phyloP scores from a whole-genome alignment of 2,888 invertebrate genomes.

The Trissolcus japonicus region DNA sequence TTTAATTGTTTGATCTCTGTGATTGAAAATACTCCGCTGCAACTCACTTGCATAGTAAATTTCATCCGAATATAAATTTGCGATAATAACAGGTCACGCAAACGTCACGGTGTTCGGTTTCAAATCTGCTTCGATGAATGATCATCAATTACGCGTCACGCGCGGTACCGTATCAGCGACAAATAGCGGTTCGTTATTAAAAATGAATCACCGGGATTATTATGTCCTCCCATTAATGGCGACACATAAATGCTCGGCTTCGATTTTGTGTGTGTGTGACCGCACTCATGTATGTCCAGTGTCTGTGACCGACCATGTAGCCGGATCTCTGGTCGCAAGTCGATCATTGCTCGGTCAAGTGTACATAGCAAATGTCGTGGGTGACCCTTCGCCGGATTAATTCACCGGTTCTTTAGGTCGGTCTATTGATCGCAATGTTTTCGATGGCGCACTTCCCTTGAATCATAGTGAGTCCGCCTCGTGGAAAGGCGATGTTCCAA shows the following conservation, averaged over 20 bases:
- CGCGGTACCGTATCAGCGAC: conserved; percentile 11
- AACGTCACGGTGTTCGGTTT: conserved; percentile 12
- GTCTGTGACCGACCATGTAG: conserved; percentile 7
- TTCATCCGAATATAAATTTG: conserved; percentile 8
- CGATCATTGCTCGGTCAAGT: conserved; percentile 46
- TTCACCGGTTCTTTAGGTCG: conserved; percentile 40
- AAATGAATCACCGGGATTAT: conserved; percentile 23
- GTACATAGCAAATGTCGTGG: conserved; percentile 53
- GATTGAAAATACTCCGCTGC: neutral
- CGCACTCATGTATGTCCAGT: no score
- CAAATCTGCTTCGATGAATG: conserved; percentile 3
- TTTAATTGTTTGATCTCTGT: neutral
- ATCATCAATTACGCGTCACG: conserved; percentile 27
- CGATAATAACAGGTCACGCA: neutral
- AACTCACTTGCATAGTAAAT: conserved; percentile 1
- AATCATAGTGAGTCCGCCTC: conserved; percentile 35
- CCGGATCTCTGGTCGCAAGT: conserved; percentile 15
- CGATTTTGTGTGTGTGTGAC: conserved; percentile 13
- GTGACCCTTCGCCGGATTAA: conserved; percentile 50
- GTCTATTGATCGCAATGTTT: conserved; percentile 41
- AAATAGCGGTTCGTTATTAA: conserved; percentile 22
- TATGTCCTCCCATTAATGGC: conserved; percentile 18
- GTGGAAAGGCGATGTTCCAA: conserved; percentile 39
- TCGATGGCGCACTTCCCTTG: conserved; percentile 16
- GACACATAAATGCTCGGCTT: conserved; percentile 32